Conservation (phyloP, 2,113 vertebrate genomes). For the Mormyrus iriodes region DNA sequence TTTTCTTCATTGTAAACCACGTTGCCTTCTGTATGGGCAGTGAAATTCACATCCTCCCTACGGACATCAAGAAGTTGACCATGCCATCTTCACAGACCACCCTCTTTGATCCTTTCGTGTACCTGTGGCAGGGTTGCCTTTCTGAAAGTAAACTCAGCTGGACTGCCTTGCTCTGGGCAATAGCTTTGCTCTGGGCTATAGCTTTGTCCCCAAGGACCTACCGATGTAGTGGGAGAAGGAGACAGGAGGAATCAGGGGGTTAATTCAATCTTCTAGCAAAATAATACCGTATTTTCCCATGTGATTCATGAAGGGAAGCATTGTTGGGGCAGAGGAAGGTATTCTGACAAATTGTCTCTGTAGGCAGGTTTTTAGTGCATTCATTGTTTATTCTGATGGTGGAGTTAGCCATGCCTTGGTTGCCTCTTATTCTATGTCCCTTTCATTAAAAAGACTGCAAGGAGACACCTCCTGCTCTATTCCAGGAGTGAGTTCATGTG, state of each 20-base stretch:
- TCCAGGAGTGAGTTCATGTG: conserved; percentile 23
- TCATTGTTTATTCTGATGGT: neutral
- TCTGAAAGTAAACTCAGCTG: neutral
- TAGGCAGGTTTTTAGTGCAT: neutral
- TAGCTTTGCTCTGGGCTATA: too few species aligned
- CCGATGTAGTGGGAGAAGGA: neutral
- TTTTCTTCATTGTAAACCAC: neutral
- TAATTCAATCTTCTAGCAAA: neutral
- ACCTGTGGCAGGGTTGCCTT: neutral
- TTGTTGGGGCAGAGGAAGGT: neutral
- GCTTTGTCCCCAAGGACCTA: too few species aligned
- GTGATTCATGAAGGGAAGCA: neutral
- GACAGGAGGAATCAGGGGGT: neutral
- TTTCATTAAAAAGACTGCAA: conserved; percentile 11
- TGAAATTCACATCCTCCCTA: neutral
- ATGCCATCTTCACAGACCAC: neutral
- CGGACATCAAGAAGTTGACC: neutral
- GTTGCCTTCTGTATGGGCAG: neutral
- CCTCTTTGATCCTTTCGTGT: neutral
- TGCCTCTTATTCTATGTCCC: neutral
- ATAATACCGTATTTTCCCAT: neutral
- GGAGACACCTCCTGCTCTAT: conserved; percentile 27
- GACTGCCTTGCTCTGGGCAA: too few species aligned
- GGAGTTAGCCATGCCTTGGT: conserved; percentile 7
- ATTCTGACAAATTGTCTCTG: neutral